Evolutionary conservation across 2,888 invertebrate genomes (phyloP).

Genomic region (Tolmerus cingulatus): DNA sequence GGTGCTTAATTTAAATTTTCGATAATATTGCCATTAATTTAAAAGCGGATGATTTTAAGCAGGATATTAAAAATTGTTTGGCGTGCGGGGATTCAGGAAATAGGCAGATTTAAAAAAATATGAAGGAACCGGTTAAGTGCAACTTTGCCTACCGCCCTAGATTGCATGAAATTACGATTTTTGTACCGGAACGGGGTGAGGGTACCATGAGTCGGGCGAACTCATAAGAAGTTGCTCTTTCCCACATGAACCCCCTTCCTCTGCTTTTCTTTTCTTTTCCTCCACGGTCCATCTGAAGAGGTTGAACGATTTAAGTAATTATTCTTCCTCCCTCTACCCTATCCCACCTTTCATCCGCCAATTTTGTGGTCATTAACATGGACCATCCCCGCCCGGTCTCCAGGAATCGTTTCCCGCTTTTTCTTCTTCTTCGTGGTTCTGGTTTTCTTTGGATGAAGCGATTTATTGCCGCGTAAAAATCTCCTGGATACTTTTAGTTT

Average conservation of each 20-base stretch:
- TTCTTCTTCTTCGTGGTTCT: not conserved
- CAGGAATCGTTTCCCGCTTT: not conserved
- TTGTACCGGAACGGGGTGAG: not conserved
- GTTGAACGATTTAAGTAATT: not conserved
- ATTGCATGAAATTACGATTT: too few relatives aligned
- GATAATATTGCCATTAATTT: not conserved
- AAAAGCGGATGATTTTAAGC: too few relatives aligned
- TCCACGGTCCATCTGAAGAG: not conserved
- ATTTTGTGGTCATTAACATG: conserved; percentile 9
- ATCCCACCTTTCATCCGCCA: not conserved
- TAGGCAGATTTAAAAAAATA: not conserved
- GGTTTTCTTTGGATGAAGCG: not conserved
- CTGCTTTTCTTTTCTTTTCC: too few relatives aligned
- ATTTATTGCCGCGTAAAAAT: not conserved
- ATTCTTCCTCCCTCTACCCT: not conserved
- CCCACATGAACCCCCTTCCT: not conserved
- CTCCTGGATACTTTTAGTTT: not conserved
- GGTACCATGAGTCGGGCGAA: not conserved
- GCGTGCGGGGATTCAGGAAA: not conserved
- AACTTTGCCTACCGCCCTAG: too few relatives aligned
- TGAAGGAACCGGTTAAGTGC: too few relatives aligned
- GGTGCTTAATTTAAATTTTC: not conserved
- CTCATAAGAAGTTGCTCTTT: not conserved
- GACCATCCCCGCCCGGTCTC: not conserved
- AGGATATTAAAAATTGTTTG: not conserved